phyloP scores from a whole-genome alignment of 2,888 invertebrate species.

The Metallyticus violacea region DNA sequence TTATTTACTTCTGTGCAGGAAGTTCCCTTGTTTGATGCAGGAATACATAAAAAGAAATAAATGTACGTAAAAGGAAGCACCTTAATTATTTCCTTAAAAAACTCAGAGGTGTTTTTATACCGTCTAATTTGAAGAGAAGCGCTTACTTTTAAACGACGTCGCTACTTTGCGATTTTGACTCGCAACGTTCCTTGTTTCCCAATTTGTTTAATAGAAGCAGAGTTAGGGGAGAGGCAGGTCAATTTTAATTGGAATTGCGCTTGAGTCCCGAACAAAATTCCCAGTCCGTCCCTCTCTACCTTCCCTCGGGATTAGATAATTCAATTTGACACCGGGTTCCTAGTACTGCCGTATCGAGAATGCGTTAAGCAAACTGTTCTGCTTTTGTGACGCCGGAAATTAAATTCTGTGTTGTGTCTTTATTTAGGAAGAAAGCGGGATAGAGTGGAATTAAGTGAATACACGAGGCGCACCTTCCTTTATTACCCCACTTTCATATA shows the following conservation, averaged over 20 bases:
- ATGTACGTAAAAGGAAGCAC: too few relatives aligned
- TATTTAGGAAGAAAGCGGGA: constrained; percentile 4
- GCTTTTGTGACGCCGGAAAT: constrained; percentile 35
- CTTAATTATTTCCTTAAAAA: neutral
- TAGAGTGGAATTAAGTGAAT: neutral
- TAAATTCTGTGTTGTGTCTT: constrained; percentile 28
- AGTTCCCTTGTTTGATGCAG: too few relatives aligned
- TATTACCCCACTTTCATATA: neutral
- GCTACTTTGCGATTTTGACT: neutral
- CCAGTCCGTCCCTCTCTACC: neutral
- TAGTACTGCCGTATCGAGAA: constrained; percentile 19
- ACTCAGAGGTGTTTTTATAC: neutral
- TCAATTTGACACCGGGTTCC: constrained; percentile 34
- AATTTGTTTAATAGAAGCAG: constrained; percentile 31
- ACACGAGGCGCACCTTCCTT: neutral
- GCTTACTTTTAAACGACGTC: neutral
- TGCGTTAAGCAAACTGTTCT: constrained; percentile 36
- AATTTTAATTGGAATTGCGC: constrained; percentile 36
- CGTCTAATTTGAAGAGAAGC: neutral
- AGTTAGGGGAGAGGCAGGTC: constrained; percentile 32
- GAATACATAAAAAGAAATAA: too few relatives aligned
- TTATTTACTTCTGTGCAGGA: too few relatives aligned
- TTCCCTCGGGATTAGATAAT: constrained; percentile 27
- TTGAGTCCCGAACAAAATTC: constrained; percentile 22
- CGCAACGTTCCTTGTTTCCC: constrained; percentile 22